These are phyloP conservation scores for Papilio xuthus DNA, from an alignment of 1,140 invertebrate species.

Conservation along the genomic window DNA sequence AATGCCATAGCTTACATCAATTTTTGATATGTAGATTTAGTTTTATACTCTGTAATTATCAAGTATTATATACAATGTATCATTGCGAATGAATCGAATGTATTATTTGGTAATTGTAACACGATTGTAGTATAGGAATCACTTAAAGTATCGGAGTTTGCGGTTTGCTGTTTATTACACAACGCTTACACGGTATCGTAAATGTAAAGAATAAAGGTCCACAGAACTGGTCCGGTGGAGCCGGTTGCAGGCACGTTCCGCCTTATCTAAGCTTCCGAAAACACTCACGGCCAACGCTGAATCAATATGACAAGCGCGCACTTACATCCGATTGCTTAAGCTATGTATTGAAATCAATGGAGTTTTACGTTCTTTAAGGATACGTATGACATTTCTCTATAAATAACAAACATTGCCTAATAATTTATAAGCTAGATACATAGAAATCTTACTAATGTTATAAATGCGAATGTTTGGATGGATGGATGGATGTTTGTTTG, in stretches of 20 bases:
- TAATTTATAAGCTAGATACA: not conserved
- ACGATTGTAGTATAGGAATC: not conserved
- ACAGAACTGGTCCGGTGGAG: slow-evolving; percentile 54
- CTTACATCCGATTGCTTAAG: slow-evolving; percentile 60
- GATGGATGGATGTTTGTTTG: no score
- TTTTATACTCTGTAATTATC: no score
- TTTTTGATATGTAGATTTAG: no score
- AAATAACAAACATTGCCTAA: not conserved
- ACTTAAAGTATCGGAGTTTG: slow-evolving; percentile 12
- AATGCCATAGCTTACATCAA: no score
- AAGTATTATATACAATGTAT: no score
- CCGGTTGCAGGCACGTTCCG: slow-evolving; percentile 61
- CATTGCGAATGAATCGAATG: not conserved
- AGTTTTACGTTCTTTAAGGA: not conserved
- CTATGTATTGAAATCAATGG: slow-evolving; percentile 42
- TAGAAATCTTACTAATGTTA: no score
- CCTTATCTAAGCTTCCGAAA: slow-evolving; percentile 66
- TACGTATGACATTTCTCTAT: not conserved
- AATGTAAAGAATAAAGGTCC: slow-evolving; percentile 60
- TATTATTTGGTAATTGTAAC: not conserved
- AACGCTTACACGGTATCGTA: slow-evolving; percentile 47
- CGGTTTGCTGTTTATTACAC: slow-evolving; percentile 32
- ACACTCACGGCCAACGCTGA: slow-evolving; percentile 61
- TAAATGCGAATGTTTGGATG: no score
- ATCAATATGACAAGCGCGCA: slow-evolving; percentile 68